Evolutionary conservation across 2,113 vertebrate species (phyloP).

Genomic region (Alosa alosa): DNA sequence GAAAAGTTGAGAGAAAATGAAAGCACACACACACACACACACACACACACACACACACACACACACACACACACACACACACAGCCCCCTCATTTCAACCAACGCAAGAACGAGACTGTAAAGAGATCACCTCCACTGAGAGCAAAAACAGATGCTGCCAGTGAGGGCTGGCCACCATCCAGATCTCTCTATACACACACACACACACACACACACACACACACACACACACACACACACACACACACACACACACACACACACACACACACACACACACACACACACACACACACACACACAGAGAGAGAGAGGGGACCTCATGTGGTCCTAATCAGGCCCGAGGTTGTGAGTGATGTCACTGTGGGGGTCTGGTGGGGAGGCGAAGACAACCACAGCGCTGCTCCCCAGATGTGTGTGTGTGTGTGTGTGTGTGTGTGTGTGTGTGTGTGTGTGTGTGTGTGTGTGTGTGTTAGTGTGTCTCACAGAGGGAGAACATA

Average conservation of each 20-base stretch:
- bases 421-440: constrained; percentile 35
- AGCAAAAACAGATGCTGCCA: constrained; percentile 7
- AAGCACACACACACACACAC: background rate
- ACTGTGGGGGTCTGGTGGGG: constrained; percentile 30
- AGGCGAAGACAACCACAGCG: constrained; percentile 27
- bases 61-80: background rate
- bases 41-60: constrained; percentile 1
- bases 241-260: background rate
- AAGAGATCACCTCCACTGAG: constrained; percentile 8
- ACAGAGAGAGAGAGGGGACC: background rate
- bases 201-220: background rate
- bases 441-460: background rate
- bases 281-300: background rate
- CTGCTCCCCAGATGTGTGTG: constrained; percentile 80
- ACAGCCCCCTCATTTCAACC: background rate
- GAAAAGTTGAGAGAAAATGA: background rate
- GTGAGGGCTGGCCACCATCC: background rate
- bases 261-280: background rate
- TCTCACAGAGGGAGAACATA: background rate
- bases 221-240: background rate
- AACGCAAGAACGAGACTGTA: background rate
- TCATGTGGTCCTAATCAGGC: constrained; percentile 64
- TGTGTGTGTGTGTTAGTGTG: background rate
- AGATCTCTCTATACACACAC: background rate
- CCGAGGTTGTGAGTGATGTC: constrained; percentile 62